Conservation (phyloP, 2,888 invertebrate genomes). For the Thalpophila matura region DNA sequence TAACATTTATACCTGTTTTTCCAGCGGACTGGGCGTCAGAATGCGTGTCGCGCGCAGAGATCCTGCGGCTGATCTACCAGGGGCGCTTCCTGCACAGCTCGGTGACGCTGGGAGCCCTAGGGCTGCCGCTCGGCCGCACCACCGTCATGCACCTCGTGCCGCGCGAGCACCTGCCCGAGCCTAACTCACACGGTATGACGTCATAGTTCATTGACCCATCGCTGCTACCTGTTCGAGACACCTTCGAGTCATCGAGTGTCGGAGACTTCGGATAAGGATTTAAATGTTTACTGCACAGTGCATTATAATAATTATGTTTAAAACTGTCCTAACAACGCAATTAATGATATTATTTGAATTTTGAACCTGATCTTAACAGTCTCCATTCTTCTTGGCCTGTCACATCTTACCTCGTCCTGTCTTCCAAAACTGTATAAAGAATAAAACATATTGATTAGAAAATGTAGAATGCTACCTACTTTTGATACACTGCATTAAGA, state of each 20-base stretch:
- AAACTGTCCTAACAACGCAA: no score
- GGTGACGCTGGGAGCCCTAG: constrained; percentile 99
- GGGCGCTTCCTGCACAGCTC: constrained; percentile 99
- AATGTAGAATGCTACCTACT: constrained; percentile 8
- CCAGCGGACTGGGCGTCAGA: constrained; percentile 98
- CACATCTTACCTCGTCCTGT: neutral
- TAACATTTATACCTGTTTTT: constrained; percentile 38
- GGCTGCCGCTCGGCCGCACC: constrained; percentile 98
- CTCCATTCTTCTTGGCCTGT: no score
- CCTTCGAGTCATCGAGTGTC: no score
- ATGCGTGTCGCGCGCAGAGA: constrained; percentile 98
- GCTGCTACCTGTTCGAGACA: no score
- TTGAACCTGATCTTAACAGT: no score
- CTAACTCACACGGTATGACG: constrained; percentile 97
- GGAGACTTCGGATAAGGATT: no score
- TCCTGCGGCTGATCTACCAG: constrained; percentile 99
- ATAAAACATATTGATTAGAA: constrained; percentile 2
- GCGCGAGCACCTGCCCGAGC: constrained; percentile 99
- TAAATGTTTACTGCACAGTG: no score
- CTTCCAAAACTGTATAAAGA: neutral
- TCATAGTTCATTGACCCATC: neutral
- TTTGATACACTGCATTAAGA: neutral
- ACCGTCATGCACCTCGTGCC: constrained; percentile 99
- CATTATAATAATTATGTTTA: no score
- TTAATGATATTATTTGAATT: neutral